These are phyloP conservation scores for Nemoura dubitans DNA, from an alignment of 2,888 invertebrate genomes.

Conservation along the genomic window DNA sequence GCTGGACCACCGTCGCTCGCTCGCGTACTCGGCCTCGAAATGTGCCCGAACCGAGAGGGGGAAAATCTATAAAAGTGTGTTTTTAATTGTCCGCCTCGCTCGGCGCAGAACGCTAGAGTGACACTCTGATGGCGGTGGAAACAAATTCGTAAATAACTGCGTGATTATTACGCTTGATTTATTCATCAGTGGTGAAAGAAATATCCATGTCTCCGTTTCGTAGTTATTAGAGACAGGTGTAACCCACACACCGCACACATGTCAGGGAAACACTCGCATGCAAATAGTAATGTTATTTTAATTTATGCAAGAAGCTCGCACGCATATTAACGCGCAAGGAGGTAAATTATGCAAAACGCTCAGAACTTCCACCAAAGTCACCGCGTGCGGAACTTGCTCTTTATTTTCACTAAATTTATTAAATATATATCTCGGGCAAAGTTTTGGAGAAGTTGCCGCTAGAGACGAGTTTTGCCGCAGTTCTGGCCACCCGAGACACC, in stretches of 20 bases:
- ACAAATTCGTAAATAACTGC: conserved; percentile 12
- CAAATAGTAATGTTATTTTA: conserved; percentile 3
- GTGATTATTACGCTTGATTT: not conserved
- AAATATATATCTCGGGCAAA: not conserved
- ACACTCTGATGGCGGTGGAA: not conserved
- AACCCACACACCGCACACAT: not conserved
- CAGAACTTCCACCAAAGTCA: not conserved
- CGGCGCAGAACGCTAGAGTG: not conserved
- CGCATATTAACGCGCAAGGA: not conserved
- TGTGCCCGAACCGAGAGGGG: not conserved
- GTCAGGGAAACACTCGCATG: not conserved
- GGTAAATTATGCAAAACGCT: conserved; percentile 20
- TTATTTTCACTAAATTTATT: not conserved
- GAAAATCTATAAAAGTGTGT: not conserved
- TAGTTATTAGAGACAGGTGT: conserved; percentile 5
- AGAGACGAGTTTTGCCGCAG: not conserved
- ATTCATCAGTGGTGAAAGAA: not conserved
- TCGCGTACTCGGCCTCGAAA: not conserved
- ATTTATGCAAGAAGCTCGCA: conserved; percentile 23
- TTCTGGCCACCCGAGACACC: not conserved
- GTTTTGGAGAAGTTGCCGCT: not conserved
- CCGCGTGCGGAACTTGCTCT: not conserved
- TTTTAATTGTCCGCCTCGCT: not conserved
- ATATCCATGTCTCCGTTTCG: not conserved
- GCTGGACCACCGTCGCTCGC: too few relatives aligned